Base-by-base conservation (phyloP, 2,113 vertebrate species). In the Cettia cetti region DNA sequence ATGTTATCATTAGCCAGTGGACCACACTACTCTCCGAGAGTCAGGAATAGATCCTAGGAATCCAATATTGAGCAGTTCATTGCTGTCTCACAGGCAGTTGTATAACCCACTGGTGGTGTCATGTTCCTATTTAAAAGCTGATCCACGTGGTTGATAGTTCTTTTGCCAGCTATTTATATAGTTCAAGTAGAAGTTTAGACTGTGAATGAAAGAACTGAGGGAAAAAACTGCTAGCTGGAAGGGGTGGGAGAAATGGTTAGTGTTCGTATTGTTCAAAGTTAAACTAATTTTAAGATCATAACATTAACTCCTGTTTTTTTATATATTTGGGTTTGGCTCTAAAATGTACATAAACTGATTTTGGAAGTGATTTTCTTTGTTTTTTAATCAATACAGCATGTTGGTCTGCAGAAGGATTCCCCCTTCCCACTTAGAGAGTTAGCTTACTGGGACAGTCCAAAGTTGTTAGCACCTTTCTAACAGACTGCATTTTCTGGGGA, bases 41-140 rank as follows among this genome's bases (percentile, higher is more conserved):
- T 94, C 91, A 95, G 82, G 85, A 96, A 96, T 90, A 96, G 95
- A 88, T 95, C 75, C 75, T 91, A 70, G 93, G 84, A 86, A 93
- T 95, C 78, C 2, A 78, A 79, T 95, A 87, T 33, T 14, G 27
- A 82, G 79, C 75, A 66, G 50, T 82, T 82, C 59, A 19, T 33
- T 80, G 66, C 74, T 91, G 72, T 94, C 70, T 95, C 66, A 19
- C 76, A 88, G 64, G 47, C 66, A 85, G 87, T 94, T 95, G 78
- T 91, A 50, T 96, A 96, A 95, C 78, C 90, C 54, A 50, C 84
- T 90, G 75, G 50, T 45, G 49, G 77, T 95, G 82, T 96, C 93
- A 87, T 90, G 91, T 95, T 96, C 78, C 91, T 91, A 65, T 95
- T 97, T 95, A 95, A 91, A 95, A 72, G 66, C 84, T 91, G 78